Percentiles rank a stretch among this genome's conserved stretches.
These are phyloP conservation scores for Brienomyrus longianalis DNA, from an alignment of 2,113 vertebrate genomes.

Conservation along the genomic window DNA sequence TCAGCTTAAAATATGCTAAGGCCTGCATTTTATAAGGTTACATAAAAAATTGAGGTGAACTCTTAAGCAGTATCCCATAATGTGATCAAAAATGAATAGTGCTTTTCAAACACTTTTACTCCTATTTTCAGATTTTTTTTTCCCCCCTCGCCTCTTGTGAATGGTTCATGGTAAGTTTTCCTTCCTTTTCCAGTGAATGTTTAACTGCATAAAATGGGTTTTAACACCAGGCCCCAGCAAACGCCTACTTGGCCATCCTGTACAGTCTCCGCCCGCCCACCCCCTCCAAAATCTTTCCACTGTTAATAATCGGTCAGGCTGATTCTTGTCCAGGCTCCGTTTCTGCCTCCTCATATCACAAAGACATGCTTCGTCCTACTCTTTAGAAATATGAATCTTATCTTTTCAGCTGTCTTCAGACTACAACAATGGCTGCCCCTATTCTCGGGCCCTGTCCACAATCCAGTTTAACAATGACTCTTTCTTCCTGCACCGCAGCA, in stretches of 20 bases:
- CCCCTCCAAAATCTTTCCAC: constrained; percentile 3
- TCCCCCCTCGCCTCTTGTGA: not conserved
- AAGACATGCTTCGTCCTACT: constrained; percentile 38
- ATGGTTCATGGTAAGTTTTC: not conserved
- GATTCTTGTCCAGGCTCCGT: constrained; percentile 25
- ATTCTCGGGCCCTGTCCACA: constrained; percentile 18
- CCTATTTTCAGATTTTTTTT: not conserved
- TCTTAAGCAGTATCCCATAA: not conserved
- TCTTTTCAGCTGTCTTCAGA: constrained; percentile 41
- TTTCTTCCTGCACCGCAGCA: constrained; percentile 22
- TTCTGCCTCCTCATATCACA: constrained; percentile 33
- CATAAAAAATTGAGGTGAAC: constrained; percentile 1
- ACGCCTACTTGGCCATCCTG: not conserved
- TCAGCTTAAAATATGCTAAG: not conserved
- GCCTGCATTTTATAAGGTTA: not conserved
- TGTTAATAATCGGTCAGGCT: constrained; percentile 26
- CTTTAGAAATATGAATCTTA: constrained; percentile 41
- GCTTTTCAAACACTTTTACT: not conserved
- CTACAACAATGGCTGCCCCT: constrained; percentile 36
- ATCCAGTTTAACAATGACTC: constrained; percentile 36
- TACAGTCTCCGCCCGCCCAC: not conserved
- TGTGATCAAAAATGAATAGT: not conserved
- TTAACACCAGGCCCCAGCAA: constrained; percentile 9
- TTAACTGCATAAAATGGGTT: constrained; percentile 20
- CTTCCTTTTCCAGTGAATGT: not conserved